Conservation (phyloP, 2,113 vertebrate genomes). For the Calidris pugnax region DNA sequence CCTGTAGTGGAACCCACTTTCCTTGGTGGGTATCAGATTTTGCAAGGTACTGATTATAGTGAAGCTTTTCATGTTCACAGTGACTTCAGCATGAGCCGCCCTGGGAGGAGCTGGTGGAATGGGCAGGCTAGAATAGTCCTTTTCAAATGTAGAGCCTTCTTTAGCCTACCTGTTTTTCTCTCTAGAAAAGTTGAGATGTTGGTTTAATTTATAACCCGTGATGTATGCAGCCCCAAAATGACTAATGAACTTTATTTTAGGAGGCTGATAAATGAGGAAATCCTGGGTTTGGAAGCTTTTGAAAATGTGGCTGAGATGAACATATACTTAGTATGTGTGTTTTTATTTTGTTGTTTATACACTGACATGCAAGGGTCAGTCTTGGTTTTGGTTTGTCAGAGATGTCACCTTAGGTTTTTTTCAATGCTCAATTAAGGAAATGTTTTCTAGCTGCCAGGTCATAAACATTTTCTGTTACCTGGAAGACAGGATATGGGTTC, state of each 20-base stretch:
- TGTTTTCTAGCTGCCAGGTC: not conserved
- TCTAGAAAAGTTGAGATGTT: not conserved
- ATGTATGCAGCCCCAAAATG: not conserved
- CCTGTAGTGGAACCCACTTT: not conserved
- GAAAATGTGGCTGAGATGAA: not conserved
- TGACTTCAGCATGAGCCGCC: accelerated
- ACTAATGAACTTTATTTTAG: not conserved
- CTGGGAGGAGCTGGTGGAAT: not conserved
- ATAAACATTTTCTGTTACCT: not conserved
- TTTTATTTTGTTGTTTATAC: not conserved
- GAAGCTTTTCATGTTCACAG: not conserved
- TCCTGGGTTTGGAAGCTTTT: not conserved
- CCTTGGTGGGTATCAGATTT: not conserved
- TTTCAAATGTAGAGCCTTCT: not conserved
- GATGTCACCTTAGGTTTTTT: not conserved
- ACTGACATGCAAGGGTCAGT: not conserved
- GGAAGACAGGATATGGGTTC: not conserved
- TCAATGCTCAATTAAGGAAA: not conserved
- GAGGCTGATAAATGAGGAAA: not conserved
- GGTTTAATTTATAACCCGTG: not conserved
- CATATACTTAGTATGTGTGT: not conserved
- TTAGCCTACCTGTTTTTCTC: not conserved
- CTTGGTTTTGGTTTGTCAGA: not conserved
- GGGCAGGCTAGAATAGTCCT: not conserved
- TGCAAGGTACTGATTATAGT: not conserved